phyloP scores from a whole-genome alignment of 2,797 vertebrate genomes.

The Oreochromis mossambicus region DNA sequence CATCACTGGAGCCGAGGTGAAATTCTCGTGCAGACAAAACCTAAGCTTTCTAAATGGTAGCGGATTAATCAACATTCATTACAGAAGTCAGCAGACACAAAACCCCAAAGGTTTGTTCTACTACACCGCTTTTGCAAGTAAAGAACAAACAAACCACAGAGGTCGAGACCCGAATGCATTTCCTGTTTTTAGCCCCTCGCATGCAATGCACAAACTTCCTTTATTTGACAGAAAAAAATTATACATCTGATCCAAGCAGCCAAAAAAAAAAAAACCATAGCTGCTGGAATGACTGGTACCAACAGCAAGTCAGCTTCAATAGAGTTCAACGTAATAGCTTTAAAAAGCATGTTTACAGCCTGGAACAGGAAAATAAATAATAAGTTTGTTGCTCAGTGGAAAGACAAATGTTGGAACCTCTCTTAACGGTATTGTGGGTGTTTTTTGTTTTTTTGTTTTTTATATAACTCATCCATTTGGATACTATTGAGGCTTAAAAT shows the following conservation, averaged over 20 bases:
- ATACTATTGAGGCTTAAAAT: background rate
- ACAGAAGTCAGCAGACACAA: conserved; percentile 38
- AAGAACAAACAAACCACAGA: conserved; percentile 50
- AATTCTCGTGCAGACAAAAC: conserved; percentile 35
- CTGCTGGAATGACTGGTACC: background rate
- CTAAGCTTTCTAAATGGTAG: conserved; percentile 6
- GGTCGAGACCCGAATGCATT: conserved; percentile 33
- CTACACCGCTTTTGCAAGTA: conserved; percentile 50
- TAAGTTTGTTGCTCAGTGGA: background rate
- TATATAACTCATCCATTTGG: background rate
- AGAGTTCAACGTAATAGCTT: background rate
- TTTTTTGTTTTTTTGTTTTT: background rate
- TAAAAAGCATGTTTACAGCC: background rate
- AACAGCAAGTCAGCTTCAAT: background rate
- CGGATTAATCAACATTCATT: conserved; percentile 58
- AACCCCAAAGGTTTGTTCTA: conserved; percentile 34
- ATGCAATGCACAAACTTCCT: background rate
- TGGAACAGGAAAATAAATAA: background rate
- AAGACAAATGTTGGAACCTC: background rate
- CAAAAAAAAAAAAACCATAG: background rate
- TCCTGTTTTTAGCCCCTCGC: conserved; percentile 41
- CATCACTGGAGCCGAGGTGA: conserved; percentile 31
- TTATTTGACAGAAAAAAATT: background rate
- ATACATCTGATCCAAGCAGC: background rate
- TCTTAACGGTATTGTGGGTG: background rate